Conservation (phyloP, 2,113 vertebrate species). For the Halichoeres trimaculatus region DNA sequence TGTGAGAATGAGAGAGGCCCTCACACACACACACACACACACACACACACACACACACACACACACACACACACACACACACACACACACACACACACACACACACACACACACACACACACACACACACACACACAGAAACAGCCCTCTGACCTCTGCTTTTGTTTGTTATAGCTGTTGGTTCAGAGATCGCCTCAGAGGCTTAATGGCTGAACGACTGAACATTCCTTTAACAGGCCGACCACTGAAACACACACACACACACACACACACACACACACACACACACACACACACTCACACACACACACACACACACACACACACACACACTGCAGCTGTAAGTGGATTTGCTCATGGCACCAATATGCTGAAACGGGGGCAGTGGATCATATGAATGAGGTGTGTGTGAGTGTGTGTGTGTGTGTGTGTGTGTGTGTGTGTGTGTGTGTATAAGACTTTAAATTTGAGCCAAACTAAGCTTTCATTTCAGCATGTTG, state of each 20-base stretch:
- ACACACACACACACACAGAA: neutral
- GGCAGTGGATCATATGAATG: constrained; percentile 40
- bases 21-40: neutral
- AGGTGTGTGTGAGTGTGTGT: too few relatives aligned
- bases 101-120: neutral
- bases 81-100: neutral
- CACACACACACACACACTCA: constrained; percentile 11
- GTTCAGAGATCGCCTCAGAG: constrained; percentile 11
- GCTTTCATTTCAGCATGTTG: neutral
- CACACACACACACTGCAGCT: constrained; percentile 4
- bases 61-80: neutral
- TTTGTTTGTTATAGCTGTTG: constrained; percentile 2
- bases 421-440: too few relatives aligned
- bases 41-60: neutral
- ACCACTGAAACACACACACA: constrained; percentile 24
- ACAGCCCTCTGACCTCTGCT: neutral
- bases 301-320: constrained; percentile 7
- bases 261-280: constrained; percentile 8
- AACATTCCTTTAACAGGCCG: constrained; percentile 41
- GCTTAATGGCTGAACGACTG: constrained; percentile 21
- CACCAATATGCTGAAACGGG: constrained; percentile 13
- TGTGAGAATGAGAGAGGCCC: constrained; percentile 8
- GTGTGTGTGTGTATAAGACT: neutral
- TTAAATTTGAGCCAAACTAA: neutral
- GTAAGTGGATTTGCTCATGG: constrained; percentile 43